Base-by-base conservation (phyloP, 2,797 vertebrate genomes). In the Falco rusticolus region DNA sequence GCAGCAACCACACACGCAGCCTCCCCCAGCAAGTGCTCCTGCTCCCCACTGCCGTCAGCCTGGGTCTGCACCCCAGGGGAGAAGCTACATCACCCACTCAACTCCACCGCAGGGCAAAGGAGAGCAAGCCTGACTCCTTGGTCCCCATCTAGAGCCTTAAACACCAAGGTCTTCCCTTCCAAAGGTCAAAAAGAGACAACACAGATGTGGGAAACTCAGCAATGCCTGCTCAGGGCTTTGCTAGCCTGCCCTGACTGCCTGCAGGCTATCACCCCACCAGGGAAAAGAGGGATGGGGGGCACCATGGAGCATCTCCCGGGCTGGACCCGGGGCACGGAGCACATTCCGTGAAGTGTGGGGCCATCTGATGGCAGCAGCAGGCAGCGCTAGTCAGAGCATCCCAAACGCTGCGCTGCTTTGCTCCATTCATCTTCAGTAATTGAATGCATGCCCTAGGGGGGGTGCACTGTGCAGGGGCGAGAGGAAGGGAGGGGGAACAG, bases 381-480 rank as follows among this genome's bases (percentile, higher is more conserved):
- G 94, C 90, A 96, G 84, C 8, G 17, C 47, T 20, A 3, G 9
- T 8, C 66, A 39, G 11, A 77, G 97, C 93, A 76, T 48, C 79
- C 95, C 95, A 3, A 59, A 47, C 6, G 34, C 97, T 47, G 96
- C 91, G 26, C 48, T 0, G 80, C 69, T 83, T 10, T 10, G 63
- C 80, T 79, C 94, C 91, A 98, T 98, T 91, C 96, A 96, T 97
- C 97, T 94, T 41, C 85, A 2, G 81, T 96, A 97, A 98, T 95
- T 96, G 95, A 83, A 81, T 8, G 93, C 96, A 29, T 88, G 93
- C 96, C 96, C 97, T 81, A 43, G 97, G 94, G 94, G 97, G 97
- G 89, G 94, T 92, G 91, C 82, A 59, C 89, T 20, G 84, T 26
- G 81, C 76, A 43, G 85, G 86, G 83, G 60, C 3, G 29, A 70